phyloP scores from a whole-genome alignment of 2,888 invertebrate genomes.

The Scaptomyza reducta region DNA sequence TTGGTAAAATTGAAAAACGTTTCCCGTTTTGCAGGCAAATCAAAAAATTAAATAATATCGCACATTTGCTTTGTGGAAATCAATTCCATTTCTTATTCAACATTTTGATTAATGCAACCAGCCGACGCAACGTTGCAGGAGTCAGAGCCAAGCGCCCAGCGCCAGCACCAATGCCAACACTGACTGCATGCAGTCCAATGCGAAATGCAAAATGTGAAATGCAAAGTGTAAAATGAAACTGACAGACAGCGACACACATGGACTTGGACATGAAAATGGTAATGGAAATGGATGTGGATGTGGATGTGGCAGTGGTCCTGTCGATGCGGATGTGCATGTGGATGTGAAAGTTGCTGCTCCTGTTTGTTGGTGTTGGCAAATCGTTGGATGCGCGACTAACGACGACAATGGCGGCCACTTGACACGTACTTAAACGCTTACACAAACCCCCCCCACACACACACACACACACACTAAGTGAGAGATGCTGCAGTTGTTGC shows the following conservation, averaged over 20 bases:
- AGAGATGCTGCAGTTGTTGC: neutral
- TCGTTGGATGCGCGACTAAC: constrained; percentile 16
- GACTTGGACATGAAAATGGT: constrained; percentile 36
- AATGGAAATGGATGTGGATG: constrained; percentile 10
- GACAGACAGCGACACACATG: constrained; percentile 35
- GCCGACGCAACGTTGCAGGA: constrained; percentile 11
- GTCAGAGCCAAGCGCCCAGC: neutral
- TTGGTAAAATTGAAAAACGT: constrained; percentile 51
- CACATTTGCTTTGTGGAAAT: constrained; percentile 65
- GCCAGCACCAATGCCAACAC: neutral
- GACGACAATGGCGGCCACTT: constrained; percentile 58
- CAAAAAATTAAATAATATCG: constrained; percentile 69
- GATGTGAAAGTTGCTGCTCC: neutral
- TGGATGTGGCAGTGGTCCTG: neutral
- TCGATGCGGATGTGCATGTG: too few relatives aligned
- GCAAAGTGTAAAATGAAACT: constrained; percentile 45
- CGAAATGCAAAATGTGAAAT: constrained; percentile 31
- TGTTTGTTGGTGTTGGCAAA: neutral
- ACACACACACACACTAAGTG: too few relatives aligned
- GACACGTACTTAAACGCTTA: constrained; percentile 65
- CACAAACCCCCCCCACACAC: constrained; percentile 12
- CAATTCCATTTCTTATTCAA: constrained; percentile 78
- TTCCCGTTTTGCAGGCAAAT: constrained; percentile 41
- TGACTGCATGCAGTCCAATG: constrained; percentile 19
- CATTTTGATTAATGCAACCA: constrained; percentile 78